Percentiles rank a stretch among this genome's conserved stretches.
phyloP scores from a whole-genome alignment of 2,113 vertebrate genomes.

The Pyrgilauda ruficollis region DNA sequence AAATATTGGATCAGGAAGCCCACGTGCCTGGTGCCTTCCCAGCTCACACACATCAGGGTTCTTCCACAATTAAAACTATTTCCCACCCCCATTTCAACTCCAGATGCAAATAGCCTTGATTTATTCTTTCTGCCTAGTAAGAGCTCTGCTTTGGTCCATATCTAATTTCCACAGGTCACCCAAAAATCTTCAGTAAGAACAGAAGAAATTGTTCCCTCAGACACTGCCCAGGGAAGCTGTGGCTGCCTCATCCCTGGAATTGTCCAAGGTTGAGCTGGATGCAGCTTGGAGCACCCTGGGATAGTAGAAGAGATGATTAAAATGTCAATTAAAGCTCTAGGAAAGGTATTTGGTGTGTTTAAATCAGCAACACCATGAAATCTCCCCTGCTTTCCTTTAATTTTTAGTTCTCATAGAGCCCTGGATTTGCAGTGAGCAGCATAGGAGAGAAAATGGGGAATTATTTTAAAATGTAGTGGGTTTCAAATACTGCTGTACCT shows the following conservation, averaged over 20 bases:
- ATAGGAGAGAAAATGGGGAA: background rate
- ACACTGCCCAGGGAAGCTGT: background rate
- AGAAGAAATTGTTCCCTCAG: background rate
- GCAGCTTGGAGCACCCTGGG: background rate
- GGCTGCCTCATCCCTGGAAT: background rate
- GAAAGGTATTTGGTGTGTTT: background rate
- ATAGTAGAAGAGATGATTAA: background rate
- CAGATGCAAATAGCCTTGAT: background rate
- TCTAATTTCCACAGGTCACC: background rate
- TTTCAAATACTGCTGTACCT: background rate
- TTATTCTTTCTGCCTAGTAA: conserved; percentile 10
- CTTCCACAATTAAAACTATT: background rate
- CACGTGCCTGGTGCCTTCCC: background rate
- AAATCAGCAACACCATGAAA: background rate
- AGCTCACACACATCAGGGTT: background rate
- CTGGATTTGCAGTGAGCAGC: background rate
- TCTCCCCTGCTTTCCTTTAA: background rate
- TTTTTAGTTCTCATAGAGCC: background rate
- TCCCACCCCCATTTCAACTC: background rate
- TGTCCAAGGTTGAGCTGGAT: background rate
- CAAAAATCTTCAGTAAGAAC: background rate
- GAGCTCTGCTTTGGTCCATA: background rate
- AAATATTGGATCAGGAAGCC: conserved; percentile 22
- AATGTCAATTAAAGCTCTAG: fast-evolving
- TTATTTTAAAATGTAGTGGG: background rate